Evolutionary conservation across 2,888 invertebrate species (phyloP), one percentile per base, ranked within the genome.

Genomic region (Watsonalla cultraria): DNA sequence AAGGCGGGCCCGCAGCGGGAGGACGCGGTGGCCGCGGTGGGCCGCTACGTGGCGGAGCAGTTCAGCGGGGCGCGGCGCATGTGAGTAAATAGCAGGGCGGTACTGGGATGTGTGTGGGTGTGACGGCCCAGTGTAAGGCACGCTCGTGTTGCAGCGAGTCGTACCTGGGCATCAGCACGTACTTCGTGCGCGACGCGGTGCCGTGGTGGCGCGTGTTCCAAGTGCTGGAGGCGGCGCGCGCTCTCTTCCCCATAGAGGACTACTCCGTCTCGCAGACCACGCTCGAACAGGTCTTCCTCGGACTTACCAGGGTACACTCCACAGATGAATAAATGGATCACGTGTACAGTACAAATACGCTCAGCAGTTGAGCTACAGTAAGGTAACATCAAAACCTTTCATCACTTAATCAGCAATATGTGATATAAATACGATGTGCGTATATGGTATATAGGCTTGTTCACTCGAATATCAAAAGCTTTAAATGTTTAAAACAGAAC

Each of bases 251-350:
- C 52, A 92, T 96, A 47, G 95, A 95, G 64, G 96, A 96, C 78
- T 96, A 96, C 78, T 94, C 94, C 7, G 93, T 96, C 14, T 94
- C 94, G 46, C 96, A 96, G 80, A 95, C 96, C 0, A 94, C 95
- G 0, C 86, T 96, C 48, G 96, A 96, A 76, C 96, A 96, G 84
- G 94, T 96, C 54, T 94, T 95, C 73, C 81, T 95, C 34, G 87
- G 91, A 54, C 93, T 94, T 70, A 93, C 94, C 6, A 76, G 82
- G 54, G 42, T 42, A 42, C 42, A 42, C 42, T 42, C 42, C 42
- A 42, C 9, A 5, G 42, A 42, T 8, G 11, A 8, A 11, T 42
- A 42, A 42, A 42, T 11, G 11, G 42, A 42, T 11, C 11, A 42
- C 11, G 42, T 5, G 24, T 8, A 5, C 6, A 42, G 42, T 11